Conservation (phyloP, 2,888 invertebrate genomes). For the Idaea dimidiata region DNA sequence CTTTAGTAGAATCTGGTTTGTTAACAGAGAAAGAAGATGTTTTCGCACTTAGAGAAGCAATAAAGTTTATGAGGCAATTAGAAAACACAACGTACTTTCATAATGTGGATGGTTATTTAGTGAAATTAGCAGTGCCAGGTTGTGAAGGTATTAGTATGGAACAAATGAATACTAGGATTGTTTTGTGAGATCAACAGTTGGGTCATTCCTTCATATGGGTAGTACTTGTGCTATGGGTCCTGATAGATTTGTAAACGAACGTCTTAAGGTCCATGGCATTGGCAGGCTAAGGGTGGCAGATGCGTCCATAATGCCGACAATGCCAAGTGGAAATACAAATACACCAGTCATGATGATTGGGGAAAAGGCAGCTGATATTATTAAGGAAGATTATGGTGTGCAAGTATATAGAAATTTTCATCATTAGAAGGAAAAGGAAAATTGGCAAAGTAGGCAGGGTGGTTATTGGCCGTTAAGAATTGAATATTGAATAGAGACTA, state of each 20-base stretch:
- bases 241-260: constrained; percentile 60
- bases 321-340: constrained; percentile 66
- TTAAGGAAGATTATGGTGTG: constrained; percentile 49
- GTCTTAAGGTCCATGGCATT: constrained; percentile 53
- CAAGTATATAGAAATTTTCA: background rate
- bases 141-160: constrained; percentile 74
- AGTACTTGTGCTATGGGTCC: constrained; percentile 68
- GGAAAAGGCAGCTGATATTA: constrained; percentile 67
- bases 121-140: constrained; percentile 61
- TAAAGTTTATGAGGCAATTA: constrained; percentile 49
- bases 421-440: too few species aligned
- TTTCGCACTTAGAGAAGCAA: constrained; percentile 40
- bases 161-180: constrained; percentile 84
- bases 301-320: constrained; percentile 63
- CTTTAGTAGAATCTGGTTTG: constrained; percentile 56
- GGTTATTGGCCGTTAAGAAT: too few species aligned
- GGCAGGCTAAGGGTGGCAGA: constrained; percentile 57
- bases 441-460: too few species aligned
- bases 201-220: constrained; percentile 82
- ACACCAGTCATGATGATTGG: constrained; percentile 70
- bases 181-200: constrained; percentile 75
- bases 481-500: too few species aligned
- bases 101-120: constrained; percentile 43
- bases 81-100: constrained; percentile 52
- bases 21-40: constrained; percentile 52